These are phyloP conservation scores for Grapholita molesta DNA, from an alignment of 1,140 invertebrate genomes.

Conservation along the genomic window DNA sequence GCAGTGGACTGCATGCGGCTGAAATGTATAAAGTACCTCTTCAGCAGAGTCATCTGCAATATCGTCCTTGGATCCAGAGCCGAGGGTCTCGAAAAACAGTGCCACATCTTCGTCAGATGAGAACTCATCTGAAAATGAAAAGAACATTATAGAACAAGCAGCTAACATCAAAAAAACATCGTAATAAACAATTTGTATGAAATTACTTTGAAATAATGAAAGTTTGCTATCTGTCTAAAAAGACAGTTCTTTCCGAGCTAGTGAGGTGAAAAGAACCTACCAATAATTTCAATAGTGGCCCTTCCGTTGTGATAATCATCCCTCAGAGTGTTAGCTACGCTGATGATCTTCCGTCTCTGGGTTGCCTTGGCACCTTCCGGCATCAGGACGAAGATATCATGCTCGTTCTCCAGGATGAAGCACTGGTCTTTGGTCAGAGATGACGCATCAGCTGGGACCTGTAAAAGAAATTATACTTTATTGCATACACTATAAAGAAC, in stretches of 20 bases:
- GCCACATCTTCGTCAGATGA: slow-evolving; percentile 80
- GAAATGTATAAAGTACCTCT: slow-evolving; percentile 29
- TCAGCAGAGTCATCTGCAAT: slow-evolving; percentile 80
- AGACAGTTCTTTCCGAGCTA: no score
- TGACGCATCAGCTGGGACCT: slow-evolving; percentile 55
- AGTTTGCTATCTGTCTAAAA: no score
- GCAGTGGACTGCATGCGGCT: no score
- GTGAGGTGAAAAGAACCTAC: no score
- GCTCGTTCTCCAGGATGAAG: slow-evolving; percentile 92
- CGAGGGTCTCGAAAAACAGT: slow-evolving; percentile 85
- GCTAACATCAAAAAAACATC: no score
- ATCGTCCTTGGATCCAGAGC: slow-evolving; percentile 83
- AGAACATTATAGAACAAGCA: no score
- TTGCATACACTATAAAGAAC: no score
- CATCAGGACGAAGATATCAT: slow-evolving; percentile 90
- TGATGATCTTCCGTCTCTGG: slow-evolving; percentile 87
- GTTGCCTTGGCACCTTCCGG: slow-evolving; percentile 84
- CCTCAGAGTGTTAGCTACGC: slow-evolving; percentile 88
- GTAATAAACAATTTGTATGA: no score
- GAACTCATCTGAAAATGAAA: slow-evolving; percentile 80
- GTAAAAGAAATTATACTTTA: background rate
- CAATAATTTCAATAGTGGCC: slow-evolving; percentile 86
- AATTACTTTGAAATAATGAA: no score
- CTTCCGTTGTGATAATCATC: slow-evolving; percentile 91
- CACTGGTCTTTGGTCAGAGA: slow-evolving; percentile 94